Conservation (phyloP, 2,888 invertebrate genomes). For the Ormyrus labotus region DNA sequence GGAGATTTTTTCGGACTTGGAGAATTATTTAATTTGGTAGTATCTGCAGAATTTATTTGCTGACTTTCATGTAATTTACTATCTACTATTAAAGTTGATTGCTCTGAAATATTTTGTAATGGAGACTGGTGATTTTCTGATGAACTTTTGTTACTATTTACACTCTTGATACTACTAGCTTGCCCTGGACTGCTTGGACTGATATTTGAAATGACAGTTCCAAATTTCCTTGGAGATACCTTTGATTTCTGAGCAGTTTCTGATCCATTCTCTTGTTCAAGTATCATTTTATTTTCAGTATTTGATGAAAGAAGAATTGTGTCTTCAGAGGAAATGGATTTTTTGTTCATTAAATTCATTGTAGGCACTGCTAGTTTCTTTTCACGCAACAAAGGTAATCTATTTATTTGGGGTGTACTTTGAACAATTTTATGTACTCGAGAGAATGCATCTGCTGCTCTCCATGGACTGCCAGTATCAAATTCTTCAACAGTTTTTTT, state of each 20-base stretch:
- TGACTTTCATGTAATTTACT: background rate
- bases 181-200: conserved; percentile 48
- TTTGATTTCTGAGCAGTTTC: background rate
- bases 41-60: conserved; percentile 8
- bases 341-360: conserved; percentile 22
- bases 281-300: background rate
- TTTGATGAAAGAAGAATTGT: conserved; percentile 41
- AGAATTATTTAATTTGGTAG: conserved; percentile 1
- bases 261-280: background rate
- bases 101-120: background rate
- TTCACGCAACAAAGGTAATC: conserved; percentile 11
- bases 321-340: conserved; percentile 48
- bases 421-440: conserved; percentile 64
- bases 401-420: conserved; percentile 65
- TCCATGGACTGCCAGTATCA: conserved; percentile 66
- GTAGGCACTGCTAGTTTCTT: conserved; percentile 30
- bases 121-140: conserved; percentile 8
- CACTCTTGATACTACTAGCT: conserved; percentile 4
- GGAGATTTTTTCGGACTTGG: conserved; percentile 55
- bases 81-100: background rate
- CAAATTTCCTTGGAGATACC: conserved; percentile 62
- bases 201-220: conserved; percentile 64
- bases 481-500: conserved; percentile 58
- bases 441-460: conserved; percentile 63
- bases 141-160: background rate